phyloP scores from a whole-genome alignment of 37 sponge, comb jelly and placozoan species.

The Corticium candelabrum region DNA sequence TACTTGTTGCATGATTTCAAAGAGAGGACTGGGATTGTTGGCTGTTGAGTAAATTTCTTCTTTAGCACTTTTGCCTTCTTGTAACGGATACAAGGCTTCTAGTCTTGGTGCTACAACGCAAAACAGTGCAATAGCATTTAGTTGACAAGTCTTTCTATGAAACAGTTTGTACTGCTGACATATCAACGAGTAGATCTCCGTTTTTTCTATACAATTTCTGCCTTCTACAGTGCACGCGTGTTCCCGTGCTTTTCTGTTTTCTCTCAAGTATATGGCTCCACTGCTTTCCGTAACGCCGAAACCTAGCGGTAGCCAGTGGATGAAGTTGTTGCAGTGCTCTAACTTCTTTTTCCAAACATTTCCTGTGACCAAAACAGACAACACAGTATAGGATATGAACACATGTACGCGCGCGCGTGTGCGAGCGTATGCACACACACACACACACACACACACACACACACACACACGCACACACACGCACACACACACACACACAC shows the following conservation, averaged over 20 bases:
- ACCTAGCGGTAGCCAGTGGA: not conserved
- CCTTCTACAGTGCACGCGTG: not conserved
- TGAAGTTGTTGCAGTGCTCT: not conserved
- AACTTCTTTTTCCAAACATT: not conserved
- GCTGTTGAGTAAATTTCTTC: not conserved
- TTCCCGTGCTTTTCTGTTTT: not conserved
- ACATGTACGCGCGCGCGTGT: too few relatives aligned
- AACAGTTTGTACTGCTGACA: not conserved
- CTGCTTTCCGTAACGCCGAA: not conserved
- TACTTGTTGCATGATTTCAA: not conserved
- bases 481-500: too few relatives aligned
- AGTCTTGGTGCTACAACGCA: too few relatives aligned
- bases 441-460: too few relatives aligned
- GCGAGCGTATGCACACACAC: too few relatives aligned
- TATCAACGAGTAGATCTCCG: not conserved
- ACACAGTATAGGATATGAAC: too few relatives aligned
- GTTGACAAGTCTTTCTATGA: too few relatives aligned
- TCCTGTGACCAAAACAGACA: not conserved
- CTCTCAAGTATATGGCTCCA: not conserved
- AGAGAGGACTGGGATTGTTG: not conserved
- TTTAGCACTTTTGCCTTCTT: not conserved
- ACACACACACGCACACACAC: too few relatives aligned
- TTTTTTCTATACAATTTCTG: not conserved
- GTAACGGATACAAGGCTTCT: not conserved
- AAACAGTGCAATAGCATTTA: too few relatives aligned